These are phyloP conservation scores for Drosophila sechellia DNA, from an alignment of 1,140 invertebrate genomes.

Conservation along the genomic window DNA sequence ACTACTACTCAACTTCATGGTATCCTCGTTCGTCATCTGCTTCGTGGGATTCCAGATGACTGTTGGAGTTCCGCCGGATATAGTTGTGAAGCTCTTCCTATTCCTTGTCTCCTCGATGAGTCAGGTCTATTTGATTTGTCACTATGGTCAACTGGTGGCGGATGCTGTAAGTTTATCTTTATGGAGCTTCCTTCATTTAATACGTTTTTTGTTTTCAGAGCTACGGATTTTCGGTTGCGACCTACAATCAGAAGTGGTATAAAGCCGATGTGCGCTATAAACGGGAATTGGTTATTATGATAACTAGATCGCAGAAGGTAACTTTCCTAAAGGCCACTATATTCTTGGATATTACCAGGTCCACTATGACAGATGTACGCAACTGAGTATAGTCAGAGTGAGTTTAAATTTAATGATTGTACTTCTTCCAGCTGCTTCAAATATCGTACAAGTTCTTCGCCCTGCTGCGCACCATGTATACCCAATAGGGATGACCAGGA, in stretches of 20 bases:
- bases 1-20: constrained; percentile 62
- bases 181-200: neutral
- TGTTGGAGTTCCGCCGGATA: constrained; percentile 47
- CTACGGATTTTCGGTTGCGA: constrained; percentile 42
- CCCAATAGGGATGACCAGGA: constrained; percentile 29
- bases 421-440: constrained; percentile 7
- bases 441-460: constrained; percentile 30
- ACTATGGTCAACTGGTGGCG: constrained; percentile 66
- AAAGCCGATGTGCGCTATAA: constrained; percentile 61
- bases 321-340: constrained; percentile 59
- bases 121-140: constrained; percentile 68
- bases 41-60: constrained; percentile 78
- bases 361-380: constrained; percentile 23
- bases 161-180: constrained; percentile 49
- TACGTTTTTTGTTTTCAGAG: constrained; percentile 38
- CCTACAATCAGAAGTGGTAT: constrained; percentile 68
- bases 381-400: too few species aligned
- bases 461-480: constrained; percentile 27
- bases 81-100: constrained; percentile 52
- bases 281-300: constrained; percentile 52
- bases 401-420: neutral
- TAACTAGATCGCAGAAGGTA: constrained; percentile 57
- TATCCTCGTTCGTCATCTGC: constrained; percentile 73
- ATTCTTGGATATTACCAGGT: constrained; percentile 31
- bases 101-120: constrained; percentile 50